Evolutionary conservation across 1,140 invertebrate species (phyloP), one percentile per base, ranked within the genome.

Genomic region (Eulimnadia texana): DNA sequence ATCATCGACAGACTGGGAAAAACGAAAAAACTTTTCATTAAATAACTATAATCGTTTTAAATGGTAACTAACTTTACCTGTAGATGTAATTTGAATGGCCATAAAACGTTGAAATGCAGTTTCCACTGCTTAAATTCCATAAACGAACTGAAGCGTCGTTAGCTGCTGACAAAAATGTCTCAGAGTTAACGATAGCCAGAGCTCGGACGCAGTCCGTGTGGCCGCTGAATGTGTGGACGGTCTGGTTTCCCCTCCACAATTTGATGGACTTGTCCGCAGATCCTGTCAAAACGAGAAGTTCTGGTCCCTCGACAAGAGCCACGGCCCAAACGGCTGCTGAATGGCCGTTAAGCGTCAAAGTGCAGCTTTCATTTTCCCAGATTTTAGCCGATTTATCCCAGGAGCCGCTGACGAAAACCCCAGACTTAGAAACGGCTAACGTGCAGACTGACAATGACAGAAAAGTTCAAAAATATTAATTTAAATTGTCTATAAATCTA

Each of bases 171-270:
- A 94, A 70, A 70, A 96, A 88, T 52, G 84, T 79, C 25, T 81
- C 75, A 23, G 79, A 74, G 56, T 78, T 80, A 2, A 93, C 70
- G 1, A 83, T 77, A 2, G 81, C 77, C 49, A 97, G 68, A 50
- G 80, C 84, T 70, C 94, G 75, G 0, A 98, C 90, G 77, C 91
- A 94, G 70, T 98, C 93, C 29, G 82, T 86, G 70, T 98, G 93
- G 9, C 85, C 92, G 78, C 76, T 68, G 28, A 58, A 58, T 19
- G 33, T 61, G 57, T 51, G n/a, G 27, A 23, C 49, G 19, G 57
- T 64, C 11, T 80, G 81, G 67, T 78, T 72, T 20, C 74, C 76
- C 59, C 79, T 79, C 91, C 91, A 96, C 10, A 93, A 69, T 66
- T 84, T 84, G 53, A 98, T 87, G 13, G 80, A 83, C 74, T 92